Evolutionary conservation across 2,797 vertebrate genomes (phyloP).

Genomic region (Anguilla marmorata): DNA sequence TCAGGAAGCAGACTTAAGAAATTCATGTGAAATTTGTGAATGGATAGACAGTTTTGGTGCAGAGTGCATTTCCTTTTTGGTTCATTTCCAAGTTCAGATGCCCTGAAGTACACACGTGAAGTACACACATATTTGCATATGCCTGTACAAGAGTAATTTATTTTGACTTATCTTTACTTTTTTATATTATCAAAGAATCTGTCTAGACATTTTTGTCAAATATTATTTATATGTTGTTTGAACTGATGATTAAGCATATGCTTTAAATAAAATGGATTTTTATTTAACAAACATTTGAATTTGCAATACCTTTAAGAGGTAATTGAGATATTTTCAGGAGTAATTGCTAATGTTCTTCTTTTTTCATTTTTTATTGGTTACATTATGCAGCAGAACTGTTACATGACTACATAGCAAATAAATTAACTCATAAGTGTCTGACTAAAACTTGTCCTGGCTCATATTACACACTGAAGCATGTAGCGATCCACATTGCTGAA

Average conservation of each 20-base stretch:
- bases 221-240: not conserved
- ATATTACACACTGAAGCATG: not conserved
- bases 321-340: not conserved
- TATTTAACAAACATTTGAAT: not conserved
- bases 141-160: not conserved
- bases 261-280: not conserved
- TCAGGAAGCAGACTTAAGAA: not conserved
- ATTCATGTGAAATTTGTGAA: not conserved
- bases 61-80: not conserved
- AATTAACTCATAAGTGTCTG: not conserved
- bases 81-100: not conserved
- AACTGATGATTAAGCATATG: not conserved
- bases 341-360: not conserved
- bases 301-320: not conserved
- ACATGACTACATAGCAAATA: not conserved
- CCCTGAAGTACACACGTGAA: not conserved
- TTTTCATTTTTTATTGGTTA: not conserved
- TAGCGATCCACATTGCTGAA: slow-evolving; percentile 44
- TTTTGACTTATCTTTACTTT: not conserved
- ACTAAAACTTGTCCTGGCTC: not conserved
- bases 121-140: not conserved
- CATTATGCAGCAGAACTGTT: not conserved
- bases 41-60: not conserved
- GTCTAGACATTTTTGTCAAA: not conserved
- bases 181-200: not conserved